Base-by-base conservation (phyloP, 2,797 vertebrate genomes). In the Apodemus agrarius region DNA sequence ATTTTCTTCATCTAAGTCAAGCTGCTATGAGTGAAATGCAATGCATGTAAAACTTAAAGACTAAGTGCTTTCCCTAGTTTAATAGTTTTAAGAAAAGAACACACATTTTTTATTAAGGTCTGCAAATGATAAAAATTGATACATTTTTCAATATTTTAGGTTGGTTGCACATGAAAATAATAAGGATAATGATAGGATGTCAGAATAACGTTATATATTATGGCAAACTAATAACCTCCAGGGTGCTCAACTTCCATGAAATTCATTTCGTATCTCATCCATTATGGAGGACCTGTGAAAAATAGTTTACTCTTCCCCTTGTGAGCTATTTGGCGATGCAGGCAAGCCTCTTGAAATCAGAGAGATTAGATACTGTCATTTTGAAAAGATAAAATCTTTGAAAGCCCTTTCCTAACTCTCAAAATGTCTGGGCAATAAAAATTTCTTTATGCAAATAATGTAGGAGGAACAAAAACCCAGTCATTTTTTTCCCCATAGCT, bases 81-180 rank as follows among this genome's bases (percentile, higher is more conserved):
- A 97, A 85, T 65, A 82, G 65, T 43, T 81, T 94, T 97, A 93
- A 92, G 90, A 91, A 97, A 98, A 95, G 80, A 95, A 95, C 59
- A 69, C 29, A 67, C 46, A 87, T 85, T 94, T 67, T 93, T 94
- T 95, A 95, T 93, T 96, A 96, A 98, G 94, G 97, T 96, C 40
- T 57, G 79, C 86, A 98, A 95, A 89, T 93, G n/a, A 95, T 97
- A 97, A 97, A 97, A 97, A 97, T 92, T 67, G 97, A 79, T 93
- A 83, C 90, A 37, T 94, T 97, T 98, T 97, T 88, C 94, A 97
- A 94, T 92, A 96, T 95, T 97, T 98, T 94, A 96, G 92, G 88
- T 94, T 97, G 93, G 63, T 31, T 98, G 95, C 85, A 96, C 93
- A 96, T 94, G 75, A 95, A 98, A 98, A 98, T 97, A 94, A 95